Evolutionary conservation across 2,888 invertebrate genomes (phyloP).

Genomic region (Diloba caeruleocephala): DNA sequence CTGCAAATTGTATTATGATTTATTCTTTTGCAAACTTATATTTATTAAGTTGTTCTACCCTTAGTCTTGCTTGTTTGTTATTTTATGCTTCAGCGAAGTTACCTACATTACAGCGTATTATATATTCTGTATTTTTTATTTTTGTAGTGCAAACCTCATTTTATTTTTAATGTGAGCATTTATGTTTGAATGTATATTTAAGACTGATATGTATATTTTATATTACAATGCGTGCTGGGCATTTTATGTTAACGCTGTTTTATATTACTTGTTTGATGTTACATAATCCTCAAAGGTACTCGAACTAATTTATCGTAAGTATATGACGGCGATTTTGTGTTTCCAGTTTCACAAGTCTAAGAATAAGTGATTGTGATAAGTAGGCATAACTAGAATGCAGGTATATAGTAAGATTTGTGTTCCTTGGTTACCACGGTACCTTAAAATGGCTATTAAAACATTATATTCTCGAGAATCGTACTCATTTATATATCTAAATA

Average conservation of each 20-base stretch:
- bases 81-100: constrained; percentile 20
- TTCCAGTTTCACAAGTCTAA: too few relatives aligned
- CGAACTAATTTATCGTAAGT: constrained; percentile 2
- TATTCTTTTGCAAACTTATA: background rate
- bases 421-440: too few relatives aligned
- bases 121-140: background rate
- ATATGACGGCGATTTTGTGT: background rate
- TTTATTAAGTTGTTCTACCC: background rate
- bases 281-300: constrained; percentile 18
- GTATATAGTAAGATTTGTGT: too few relatives aligned
- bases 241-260: constrained; percentile 2
- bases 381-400: too few relatives aligned
- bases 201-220: background rate
- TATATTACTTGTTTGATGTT: constrained; percentile 2
- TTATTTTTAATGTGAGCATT: background rate
- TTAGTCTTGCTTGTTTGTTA: constrained; percentile 1
- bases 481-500: too few relatives aligned
- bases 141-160: background rate
- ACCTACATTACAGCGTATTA: background rate
- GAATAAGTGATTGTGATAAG: too few relatives aligned
- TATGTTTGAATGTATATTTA: constrained; percentile 1
- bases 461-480: too few relatives aligned
- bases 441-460: too few relatives aligned
- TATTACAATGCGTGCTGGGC: constrained; percentile 8
- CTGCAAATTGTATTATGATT: background rate